Evolutionary conservation across 2,888 invertebrate species (phyloP).

Genomic region (Drosophila austrosaltans): DNA sequence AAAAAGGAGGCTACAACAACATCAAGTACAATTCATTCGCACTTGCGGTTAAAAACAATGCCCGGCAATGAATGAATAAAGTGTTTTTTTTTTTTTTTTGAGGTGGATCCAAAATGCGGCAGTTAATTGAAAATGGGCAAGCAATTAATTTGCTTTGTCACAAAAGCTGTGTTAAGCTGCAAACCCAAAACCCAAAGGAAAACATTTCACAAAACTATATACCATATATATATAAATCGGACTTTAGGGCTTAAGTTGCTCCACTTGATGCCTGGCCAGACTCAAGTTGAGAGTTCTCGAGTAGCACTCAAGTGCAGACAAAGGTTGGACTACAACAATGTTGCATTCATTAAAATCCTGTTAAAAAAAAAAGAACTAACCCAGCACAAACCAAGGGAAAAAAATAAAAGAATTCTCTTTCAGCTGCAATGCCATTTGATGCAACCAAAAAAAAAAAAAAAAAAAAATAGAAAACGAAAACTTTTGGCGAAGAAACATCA

Average conservation of each 20-base stretch:
- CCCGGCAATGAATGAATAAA: slow-evolving; percentile 39
- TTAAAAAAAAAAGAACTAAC: slow-evolving; percentile 42
- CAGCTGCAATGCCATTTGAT: slow-evolving; percentile 23
- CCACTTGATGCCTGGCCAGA: slow-evolving; percentile 23
- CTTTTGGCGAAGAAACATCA: slow-evolving; percentile 6
- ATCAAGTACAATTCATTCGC: slow-evolving; percentile 35
- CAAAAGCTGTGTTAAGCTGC: slow-evolving; percentile 70
- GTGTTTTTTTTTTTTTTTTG: slow-evolving; percentile 15
- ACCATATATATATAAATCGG: slow-evolving; percentile 61
- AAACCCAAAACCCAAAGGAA: slow-evolving; percentile 29
- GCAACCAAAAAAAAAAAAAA: slow-evolving; percentile 1
- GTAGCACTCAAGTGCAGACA: slow-evolving; percentile 38
- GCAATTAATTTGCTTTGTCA: slow-evolving; percentile 78
- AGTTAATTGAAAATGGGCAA: slow-evolving; percentile 76
- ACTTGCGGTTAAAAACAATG: slow-evolving; percentile 70
- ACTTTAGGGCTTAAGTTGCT: slow-evolving; percentile 48
- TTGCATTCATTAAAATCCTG: slow-evolving; percentile 58
- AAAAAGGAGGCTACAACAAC: slow-evolving; percentile 36
- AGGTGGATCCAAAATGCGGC: slow-evolving; percentile 32
- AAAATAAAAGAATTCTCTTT: slow-evolving; percentile 1
- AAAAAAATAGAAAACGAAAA: neutral
- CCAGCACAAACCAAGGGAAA: slow-evolving; percentile 5
- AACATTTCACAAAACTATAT: slow-evolving; percentile 40
- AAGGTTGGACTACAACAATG: slow-evolving; percentile 39
- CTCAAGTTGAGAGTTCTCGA: slow-evolving; percentile 46